Evolutionary conservation across 2,888 invertebrate genomes (phyloP).

Genomic region (Zele albiditarsus): DNA sequence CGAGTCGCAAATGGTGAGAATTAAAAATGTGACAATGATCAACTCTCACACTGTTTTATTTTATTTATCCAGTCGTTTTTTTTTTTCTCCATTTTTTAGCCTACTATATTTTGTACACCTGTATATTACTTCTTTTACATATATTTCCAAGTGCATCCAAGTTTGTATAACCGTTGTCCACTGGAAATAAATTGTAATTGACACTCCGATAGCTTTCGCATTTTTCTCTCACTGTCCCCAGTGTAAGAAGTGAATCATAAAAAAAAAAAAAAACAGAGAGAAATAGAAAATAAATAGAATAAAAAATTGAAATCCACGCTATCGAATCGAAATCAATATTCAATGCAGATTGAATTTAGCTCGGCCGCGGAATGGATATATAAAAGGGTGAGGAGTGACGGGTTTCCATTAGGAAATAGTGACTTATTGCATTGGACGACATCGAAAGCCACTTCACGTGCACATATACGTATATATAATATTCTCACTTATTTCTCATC

Average conservation of each 20-base stretch:
- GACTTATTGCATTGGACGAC: conserved; percentile 64
- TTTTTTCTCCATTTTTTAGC: too few species aligned
- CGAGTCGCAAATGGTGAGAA: conserved; percentile 57
- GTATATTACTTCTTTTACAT: too few species aligned
- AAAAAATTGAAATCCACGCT: conserved; percentile 64
- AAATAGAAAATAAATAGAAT: conserved; percentile 8
- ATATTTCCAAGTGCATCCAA: too few species aligned
- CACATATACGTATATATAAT: neutral
- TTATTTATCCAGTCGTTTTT: neutral
- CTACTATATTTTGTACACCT: too few species aligned
- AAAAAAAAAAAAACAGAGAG: neutral
- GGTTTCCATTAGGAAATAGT: conserved; percentile 66
- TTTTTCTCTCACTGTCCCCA: neutral
- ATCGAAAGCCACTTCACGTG: conserved; percentile 62
- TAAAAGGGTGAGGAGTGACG: conserved; percentile 58
- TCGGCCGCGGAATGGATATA: conserved; percentile 46
- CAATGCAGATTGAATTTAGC: conserved; percentile 68
- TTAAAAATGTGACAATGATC: neutral
- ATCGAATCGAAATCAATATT: conserved; percentile 71
- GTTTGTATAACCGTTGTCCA: conserved; percentile 14
- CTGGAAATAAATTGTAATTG: conserved; percentile 33
- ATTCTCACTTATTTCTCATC: conserved; percentile 13
- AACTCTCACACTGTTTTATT: neutral
- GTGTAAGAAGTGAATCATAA: conserved; percentile 68
- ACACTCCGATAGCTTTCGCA: conserved; percentile 3